Base-by-base conservation (phyloP, 2,888 invertebrate species). In the Palloptera scutellata region DNA sequence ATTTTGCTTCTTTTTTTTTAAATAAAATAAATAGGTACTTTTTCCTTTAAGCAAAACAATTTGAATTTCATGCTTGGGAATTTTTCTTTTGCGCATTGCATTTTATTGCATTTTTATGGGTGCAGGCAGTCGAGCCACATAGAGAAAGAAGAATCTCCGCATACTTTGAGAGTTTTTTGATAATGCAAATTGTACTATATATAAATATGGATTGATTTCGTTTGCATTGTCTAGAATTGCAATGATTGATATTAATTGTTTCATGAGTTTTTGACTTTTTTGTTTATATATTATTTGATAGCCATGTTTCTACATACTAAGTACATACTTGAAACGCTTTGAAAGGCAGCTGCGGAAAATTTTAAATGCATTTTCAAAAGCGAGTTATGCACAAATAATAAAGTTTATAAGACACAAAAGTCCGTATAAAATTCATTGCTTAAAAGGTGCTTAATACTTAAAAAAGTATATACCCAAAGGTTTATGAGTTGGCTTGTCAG, bases 161-260 rank as follows among this genome's bases (percentile, higher is more conserved):
- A 51, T n/a, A 66, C 67, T 65, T 69, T 71, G 67, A 66, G 68
- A 45, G 52, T 42, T 59, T 42, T 19, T 19, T 12, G 41, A 41
- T 53, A 43, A 60, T 68, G 57, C 2, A 30, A 30, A 30, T 30
- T 30, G 30, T 30, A n/a, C n/a, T n/a, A n/a, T n/a, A 30, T 30
- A 30, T 30, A 30, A 30, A 30, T 30, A 30, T 30, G 66, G 62
- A 68, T 69, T 66, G 65, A 60, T 51, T 69, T 69, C 70, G 67
- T 69, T 72, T 72, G 70, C 69, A 72, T 70, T 71, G 70, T 69
- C 69, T 72, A 69, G 69, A 73, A 68, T 70, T 63, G 67, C 68
- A 69, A 67, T 72, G 70, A 72, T 73, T 70, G 73, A 73, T 73
- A 70, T 69, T 67, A 64, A 69, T 71, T 70, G 70, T 69, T 71